A percentile compares a stretch with the other conserved stretches of the same genome.
These are phyloP conservation scores for Amphiprion percula DNA, from an alignment of 2,113 vertebrate genomes.

Conservation along the genomic window DNA sequence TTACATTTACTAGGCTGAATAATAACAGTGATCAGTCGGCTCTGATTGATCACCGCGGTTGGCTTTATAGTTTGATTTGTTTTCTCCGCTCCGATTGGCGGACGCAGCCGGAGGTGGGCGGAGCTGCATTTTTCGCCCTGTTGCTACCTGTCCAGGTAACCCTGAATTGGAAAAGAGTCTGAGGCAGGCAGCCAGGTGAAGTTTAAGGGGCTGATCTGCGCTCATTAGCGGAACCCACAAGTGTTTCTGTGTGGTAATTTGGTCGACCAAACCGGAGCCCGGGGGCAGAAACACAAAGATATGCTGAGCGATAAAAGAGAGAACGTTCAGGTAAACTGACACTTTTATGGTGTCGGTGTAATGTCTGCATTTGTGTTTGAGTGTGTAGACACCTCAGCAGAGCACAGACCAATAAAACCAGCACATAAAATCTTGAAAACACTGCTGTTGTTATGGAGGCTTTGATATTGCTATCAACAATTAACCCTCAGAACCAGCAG, in stretches of 20 bases:
- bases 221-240: slow-evolving; percentile 62
- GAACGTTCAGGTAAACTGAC: slow-evolving; percentile 37
- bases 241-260: slow-evolving; percentile 59
- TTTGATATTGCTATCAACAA: slow-evolving; percentile 25
- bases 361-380: slow-evolving; percentile 28
- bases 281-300: slow-evolving; percentile 28
- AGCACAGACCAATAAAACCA: slow-evolving; percentile 29
- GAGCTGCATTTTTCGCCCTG: slow-evolving; percentile 35
- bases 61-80: slow-evolving; percentile 18
- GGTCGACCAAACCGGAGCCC: slow-evolving; percentile 41
- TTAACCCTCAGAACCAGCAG: slow-evolving; percentile 14
- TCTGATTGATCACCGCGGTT: slow-evolving; percentile 23
- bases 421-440: background rate
- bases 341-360: slow-evolving; percentile 34
- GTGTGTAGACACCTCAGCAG: slow-evolving; percentile 1
- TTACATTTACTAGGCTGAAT: slow-evolving; percentile 9
- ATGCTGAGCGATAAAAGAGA: slow-evolving; percentile 31
- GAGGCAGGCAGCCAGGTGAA: slow-evolving; percentile 41
- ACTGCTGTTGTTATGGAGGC: background rate
- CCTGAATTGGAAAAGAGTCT: slow-evolving; percentile 5
- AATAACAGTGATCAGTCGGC: background rate
- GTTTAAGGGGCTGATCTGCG: slow-evolving; percentile 41
- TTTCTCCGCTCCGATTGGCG: slow-evolving; percentile 37
- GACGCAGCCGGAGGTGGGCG: slow-evolving; percentile 6
- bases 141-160: slow-evolving; percentile 47